Evolutionary conservation across 2,797 vertebrate genomes (phyloP).

Genomic region (Pyrrhura leucotis): DNA sequence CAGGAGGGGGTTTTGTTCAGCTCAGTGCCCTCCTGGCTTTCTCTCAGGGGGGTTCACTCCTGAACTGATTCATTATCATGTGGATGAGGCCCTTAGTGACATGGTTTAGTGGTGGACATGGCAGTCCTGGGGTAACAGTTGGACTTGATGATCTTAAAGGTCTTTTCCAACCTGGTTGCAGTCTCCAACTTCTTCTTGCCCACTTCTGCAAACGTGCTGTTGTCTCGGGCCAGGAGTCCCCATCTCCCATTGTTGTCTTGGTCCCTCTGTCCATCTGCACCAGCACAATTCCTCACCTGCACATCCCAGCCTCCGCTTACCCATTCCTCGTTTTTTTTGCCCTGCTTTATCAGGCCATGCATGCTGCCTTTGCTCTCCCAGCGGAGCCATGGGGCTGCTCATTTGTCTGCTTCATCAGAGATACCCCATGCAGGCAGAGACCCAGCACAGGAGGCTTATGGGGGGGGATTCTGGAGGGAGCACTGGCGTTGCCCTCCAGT

Average conservation of each 20-base stretch:
- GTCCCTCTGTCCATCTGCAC: background rate
- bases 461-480: background rate
- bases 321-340: rapidly evolving
- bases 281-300: rapidly evolving
- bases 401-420: background rate
- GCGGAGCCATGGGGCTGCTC: background rate
- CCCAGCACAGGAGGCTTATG: background rate
- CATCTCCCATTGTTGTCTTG: background rate
- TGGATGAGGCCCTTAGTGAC: background rate
- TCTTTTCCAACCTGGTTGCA: background rate
- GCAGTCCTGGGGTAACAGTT: background rate
- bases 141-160: background rate
- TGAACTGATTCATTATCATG: background rate
- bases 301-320: rapidly evolving
- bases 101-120: background rate
- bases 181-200: background rate
- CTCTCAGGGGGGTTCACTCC: background rate
- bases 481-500: background rate
- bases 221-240: rapidly evolving
- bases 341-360: background rate
- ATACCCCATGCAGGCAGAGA: background rate
- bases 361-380: background rate
- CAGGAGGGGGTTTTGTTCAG: background rate
- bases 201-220: background rate
- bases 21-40: background rate